These are phyloP conservation scores for Philaenus spumarius DNA, from an alignment of 1,140 invertebrate species.

Conservation along the genomic window DNA sequence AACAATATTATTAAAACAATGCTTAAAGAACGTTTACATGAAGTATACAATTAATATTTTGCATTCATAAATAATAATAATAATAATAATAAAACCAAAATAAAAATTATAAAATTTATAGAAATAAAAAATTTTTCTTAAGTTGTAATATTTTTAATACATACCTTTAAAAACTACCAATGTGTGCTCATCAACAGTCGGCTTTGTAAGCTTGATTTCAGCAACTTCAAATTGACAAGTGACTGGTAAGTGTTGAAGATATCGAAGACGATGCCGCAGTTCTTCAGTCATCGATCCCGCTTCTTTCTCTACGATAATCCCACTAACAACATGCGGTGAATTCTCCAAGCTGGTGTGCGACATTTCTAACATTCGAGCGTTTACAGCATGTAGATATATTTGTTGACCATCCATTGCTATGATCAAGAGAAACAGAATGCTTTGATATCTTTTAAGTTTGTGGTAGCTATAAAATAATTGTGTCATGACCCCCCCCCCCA, in stretches of 20 bases:
- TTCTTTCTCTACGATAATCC: slow-evolving; percentile 76
- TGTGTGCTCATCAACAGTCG: slow-evolving; percentile 59
- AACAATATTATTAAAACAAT: too few relatives aligned
- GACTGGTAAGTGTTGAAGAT: slow-evolving; percentile 81
- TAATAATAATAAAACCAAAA: too few relatives aligned
- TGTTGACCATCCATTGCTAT: slow-evolving; percentile 82
- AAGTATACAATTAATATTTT: too few relatives aligned
- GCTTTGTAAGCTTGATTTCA: slow-evolving; percentile 72
- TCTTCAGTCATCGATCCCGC: slow-evolving; percentile 76
- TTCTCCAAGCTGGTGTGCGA: slow-evolving; percentile 76
- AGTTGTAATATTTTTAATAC: slow-evolving; percentile 1
- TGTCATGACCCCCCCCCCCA: too few relatives aligned
- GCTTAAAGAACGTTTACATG: too few relatives aligned
- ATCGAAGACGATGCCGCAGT: slow-evolving; percentile 65
- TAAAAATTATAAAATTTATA: too few relatives aligned
- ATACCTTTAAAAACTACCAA: slow-evolving; percentile 58
- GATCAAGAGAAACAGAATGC: slow-evolving; percentile 35
- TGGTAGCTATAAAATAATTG: too few relatives aligned
- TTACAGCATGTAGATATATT: slow-evolving; percentile 86
- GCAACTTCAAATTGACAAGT: slow-evolving; percentile 85
- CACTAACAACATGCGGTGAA: slow-evolving; percentile 64
- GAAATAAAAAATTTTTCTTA: too few relatives aligned
- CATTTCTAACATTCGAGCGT: slow-evolving; percentile 81
- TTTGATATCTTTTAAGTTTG: too few relatives aligned
- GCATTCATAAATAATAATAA: too few relatives aligned